phyloP scores from a whole-genome alignment of 2,888 invertebrate genomes.

The Conchocele bisecta region DNA sequence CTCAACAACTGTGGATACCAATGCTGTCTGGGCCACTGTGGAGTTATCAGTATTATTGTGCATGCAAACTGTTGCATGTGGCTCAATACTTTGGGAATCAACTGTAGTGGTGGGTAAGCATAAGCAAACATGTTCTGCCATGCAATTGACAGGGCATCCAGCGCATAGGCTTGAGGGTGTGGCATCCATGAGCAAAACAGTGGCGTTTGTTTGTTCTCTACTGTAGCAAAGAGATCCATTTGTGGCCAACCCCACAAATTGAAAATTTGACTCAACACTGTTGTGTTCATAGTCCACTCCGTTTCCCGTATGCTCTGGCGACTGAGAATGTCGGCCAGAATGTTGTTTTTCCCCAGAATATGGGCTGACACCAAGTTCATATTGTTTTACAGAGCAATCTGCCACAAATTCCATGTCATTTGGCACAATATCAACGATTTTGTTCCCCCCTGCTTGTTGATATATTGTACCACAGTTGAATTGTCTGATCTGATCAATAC shows the following conservation, averaged over 20 bases:
- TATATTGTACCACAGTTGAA: neutral
- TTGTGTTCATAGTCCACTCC: slow-evolving; percentile 42
- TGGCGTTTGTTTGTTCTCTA: slow-evolving; percentile 22
- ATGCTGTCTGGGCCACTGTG: slow-evolving; percentile 27
- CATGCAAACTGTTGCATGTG: slow-evolving; percentile 19
- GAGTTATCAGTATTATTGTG: slow-evolving; percentile 28
- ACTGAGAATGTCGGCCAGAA: slow-evolving; percentile 40
- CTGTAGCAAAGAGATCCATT: slow-evolving; percentile 38
- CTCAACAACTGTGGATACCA: slow-evolving; percentile 35
- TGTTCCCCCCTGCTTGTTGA: slow-evolving; percentile 30
- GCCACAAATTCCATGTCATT: slow-evolving; percentile 35
- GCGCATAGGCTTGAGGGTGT: slow-evolving; percentile 35
- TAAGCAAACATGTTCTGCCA: slow-evolving; percentile 48
- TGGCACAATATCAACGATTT: slow-evolving; percentile 17
- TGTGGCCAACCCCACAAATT: slow-evolving; percentile 25
- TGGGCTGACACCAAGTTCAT: slow-evolving; percentile 44
- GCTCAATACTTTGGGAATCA: slow-evolving; percentile 10
- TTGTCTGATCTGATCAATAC: slow-evolving; percentile 1
- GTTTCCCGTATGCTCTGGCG: slow-evolving; percentile 21
- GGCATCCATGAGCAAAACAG: slow-evolving; percentile 42
- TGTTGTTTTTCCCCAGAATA: slow-evolving; percentile 37
- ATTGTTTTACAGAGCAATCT: slow-evolving; percentile 26
- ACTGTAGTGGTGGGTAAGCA: slow-evolving; percentile 29
- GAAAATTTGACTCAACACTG: slow-evolving; percentile 30
- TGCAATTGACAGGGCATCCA: slow-evolving; percentile 47